Percentiles rank a stretch among this genome's conserved stretches.
Conservation (phyloP, 1,140 invertebrate species). For the Onthophagus taurus region DNA sequence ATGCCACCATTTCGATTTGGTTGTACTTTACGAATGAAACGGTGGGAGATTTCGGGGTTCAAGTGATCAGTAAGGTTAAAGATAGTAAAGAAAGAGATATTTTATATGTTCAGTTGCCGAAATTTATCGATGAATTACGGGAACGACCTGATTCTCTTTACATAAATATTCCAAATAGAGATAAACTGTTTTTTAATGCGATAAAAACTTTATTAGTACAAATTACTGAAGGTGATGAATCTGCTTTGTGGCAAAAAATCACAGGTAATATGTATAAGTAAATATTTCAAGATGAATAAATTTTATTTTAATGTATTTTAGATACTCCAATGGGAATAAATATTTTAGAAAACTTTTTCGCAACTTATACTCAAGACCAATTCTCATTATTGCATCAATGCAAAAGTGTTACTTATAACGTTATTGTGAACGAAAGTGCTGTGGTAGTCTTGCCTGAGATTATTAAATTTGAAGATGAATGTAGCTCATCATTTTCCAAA, state of each 20-base stretch:
- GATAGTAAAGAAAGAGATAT: neutral
- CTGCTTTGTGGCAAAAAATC: neutral
- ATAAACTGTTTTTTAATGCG: neutral
- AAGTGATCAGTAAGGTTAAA: neutral
- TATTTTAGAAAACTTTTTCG: neutral
- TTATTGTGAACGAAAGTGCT: neutral
- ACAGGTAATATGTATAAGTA: neutral
- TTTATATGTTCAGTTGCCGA: neutral
- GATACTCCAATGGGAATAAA: neutral
- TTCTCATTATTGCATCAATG: neutral
- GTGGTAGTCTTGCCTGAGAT: neutral
- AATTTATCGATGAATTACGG: neutral
- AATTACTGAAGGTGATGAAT: neutral
- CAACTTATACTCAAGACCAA: neutral
- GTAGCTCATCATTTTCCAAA: neutral
- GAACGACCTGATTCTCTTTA: neutral
- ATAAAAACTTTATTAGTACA: neutral
- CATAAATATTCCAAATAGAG: neutral
- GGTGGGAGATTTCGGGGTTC: neutral
- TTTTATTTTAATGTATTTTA: neutral
- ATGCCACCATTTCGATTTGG: neutral
- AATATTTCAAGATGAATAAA: neutral
- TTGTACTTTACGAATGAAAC: neutral
- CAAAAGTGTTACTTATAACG: neutral
- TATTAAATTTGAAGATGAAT: neutral